Percentiles rank a stretch among this genome's conserved stretches.
Evolutionary conservation across 2,797 vertebrate species (phyloP).

Genomic region (Thamnophis elegans): DNA sequence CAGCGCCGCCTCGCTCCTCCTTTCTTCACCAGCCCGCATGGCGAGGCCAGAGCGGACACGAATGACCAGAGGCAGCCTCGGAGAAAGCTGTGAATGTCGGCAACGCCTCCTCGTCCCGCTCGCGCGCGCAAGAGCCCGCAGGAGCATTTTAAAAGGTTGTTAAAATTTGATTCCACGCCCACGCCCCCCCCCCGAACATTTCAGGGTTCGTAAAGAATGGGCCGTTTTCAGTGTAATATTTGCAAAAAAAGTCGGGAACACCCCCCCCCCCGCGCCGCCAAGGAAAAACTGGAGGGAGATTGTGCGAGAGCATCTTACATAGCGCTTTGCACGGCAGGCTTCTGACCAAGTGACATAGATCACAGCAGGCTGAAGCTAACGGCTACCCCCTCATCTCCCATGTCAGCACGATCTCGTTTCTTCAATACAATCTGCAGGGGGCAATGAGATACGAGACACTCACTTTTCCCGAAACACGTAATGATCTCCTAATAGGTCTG

Average conservation of each 20-base stretch:
- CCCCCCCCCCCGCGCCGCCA: background rate
- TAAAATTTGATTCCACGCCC: background rate
- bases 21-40: background rate
- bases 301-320: background rate
- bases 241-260: background rate
- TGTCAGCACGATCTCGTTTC: background rate
- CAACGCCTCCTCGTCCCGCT: background rate
- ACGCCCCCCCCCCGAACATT: background rate
- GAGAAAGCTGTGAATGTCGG: background rate
- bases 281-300: background rate
- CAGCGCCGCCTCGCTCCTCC: background rate
- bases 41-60: background rate
- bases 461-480: background rate
- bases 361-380: background rate
- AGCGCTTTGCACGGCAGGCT: background rate
- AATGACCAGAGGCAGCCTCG: background rate
- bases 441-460: background rate
- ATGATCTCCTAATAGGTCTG: background rate
- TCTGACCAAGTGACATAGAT: conserved; percentile 29
- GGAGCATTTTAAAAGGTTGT: background rate
- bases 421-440: background rate
- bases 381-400: background rate
- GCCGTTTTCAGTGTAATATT: background rate
- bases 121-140: background rate
- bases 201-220: background rate